These are phyloP conservation scores for Harpalus rufipes DNA, from an alignment of 2,888 invertebrate species.

Conservation along the genomic window DNA sequence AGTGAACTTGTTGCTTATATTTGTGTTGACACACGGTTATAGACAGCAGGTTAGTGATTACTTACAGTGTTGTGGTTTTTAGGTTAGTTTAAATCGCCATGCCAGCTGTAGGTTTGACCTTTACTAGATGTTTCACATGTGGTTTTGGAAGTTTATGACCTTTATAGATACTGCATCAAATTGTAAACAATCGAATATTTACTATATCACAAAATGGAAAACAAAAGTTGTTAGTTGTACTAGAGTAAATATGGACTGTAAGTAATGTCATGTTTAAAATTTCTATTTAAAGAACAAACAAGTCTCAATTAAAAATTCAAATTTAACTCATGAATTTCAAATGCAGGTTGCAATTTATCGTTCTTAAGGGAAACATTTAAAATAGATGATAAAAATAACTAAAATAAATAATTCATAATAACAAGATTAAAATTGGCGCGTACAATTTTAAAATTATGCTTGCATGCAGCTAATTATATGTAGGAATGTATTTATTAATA, in stretches of 20 bases:
- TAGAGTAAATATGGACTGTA: background rate
- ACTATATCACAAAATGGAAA: background rate
- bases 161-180: background rate
- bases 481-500: slow-evolving; percentile 54
- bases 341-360: slow-evolving; percentile 38
- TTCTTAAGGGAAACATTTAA: slow-evolving; percentile 40
- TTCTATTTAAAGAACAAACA: slow-evolving; percentile 51
- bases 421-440: slow-evolving; percentile 35
- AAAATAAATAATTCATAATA: slow-evolving; percentile 52
- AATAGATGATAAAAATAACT: slow-evolving; percentile 57
- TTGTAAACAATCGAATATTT: background rate
- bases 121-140: slow-evolving; percentile 42
- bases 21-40: slow-evolving; percentile 55
- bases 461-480: slow-evolving; percentile 52
- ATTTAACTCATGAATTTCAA: slow-evolving; percentile 53
- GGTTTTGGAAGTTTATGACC: slow-evolving; percentile 7
- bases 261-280: slow-evolving; percentile 1
- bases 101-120: slow-evolving; percentile 52
- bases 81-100: slow-evolving; percentile 63
- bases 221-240: background rate
- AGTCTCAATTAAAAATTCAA: slow-evolving; percentile 46
- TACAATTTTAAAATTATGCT: slow-evolving; percentile 53
- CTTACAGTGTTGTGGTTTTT: slow-evolving; percentile 38
- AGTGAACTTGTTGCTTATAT: slow-evolving; percentile 55
- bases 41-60: slow-evolving; percentile 33